Evolutionary conservation across 2,888 invertebrate species (phyloP).

Genomic region (Orchestes rusci): DNA sequence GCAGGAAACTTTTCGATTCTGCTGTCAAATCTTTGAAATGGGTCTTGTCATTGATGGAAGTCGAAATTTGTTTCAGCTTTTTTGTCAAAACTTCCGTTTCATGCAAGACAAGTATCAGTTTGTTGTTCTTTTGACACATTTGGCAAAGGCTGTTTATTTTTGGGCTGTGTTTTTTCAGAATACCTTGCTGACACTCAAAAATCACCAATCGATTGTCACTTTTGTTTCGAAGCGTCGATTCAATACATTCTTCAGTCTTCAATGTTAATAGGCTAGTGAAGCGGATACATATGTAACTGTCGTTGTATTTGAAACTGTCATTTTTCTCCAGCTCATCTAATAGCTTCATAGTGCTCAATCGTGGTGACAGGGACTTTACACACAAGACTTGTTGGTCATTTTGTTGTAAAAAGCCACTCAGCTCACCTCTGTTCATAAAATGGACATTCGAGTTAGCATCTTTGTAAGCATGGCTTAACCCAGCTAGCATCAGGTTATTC

Average conservation of each 20-base stretch:
- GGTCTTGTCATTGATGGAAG: slow-evolving; percentile 1
- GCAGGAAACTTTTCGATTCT: slow-evolving; percentile 5
- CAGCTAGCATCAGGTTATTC: too few relatives aligned
- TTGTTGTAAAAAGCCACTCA: too few relatives aligned
- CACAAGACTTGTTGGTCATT: slow-evolving; percentile 1
- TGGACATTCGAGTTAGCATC: too few relatives aligned
- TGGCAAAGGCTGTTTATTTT: neutral
- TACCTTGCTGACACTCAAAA: slow-evolving; percentile 14
- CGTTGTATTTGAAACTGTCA: neutral
- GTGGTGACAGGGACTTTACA: slow-evolving; percentile 8
- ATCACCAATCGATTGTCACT: slow-evolving; percentile 8
- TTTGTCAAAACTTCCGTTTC: neutral
- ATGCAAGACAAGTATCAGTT: neutral
- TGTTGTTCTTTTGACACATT: neutral
- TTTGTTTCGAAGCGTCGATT: slow-evolving; percentile 2
- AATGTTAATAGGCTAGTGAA: slow-evolving; percentile 1
- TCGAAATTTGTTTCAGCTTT: neutral
- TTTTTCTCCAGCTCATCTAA: slow-evolving; percentile 6
- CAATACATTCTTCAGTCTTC: slow-evolving; percentile 10
- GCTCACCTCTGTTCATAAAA: too few relatives aligned
- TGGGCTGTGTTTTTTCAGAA: too few relatives aligned
- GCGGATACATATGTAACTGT: slow-evolving; percentile 18
- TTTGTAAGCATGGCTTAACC: too few relatives aligned
- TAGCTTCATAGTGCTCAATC: slow-evolving; percentile 13
- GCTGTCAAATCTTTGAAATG: slow-evolving; percentile 6